These are phyloP conservation scores for Oryzias javanicus DNA, from an alignment of 2,113 vertebrate species.

Conservation along the genomic window DNA sequence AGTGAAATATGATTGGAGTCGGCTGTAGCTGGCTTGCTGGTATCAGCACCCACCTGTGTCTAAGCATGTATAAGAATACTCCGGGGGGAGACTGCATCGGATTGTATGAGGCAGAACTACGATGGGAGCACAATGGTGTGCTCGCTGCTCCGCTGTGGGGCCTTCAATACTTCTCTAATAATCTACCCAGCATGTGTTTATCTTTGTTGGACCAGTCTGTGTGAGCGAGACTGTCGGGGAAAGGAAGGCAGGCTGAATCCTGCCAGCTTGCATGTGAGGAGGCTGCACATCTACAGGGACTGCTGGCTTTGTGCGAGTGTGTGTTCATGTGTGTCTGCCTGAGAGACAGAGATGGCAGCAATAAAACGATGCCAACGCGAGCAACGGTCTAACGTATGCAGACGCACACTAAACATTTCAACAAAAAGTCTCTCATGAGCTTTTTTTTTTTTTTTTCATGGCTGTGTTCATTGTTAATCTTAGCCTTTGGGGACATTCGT, in stretches of 20 bases:
- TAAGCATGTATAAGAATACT: slow-evolving; percentile 63
- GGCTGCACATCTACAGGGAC: slow-evolving; percentile 67
- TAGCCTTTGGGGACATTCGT: slow-evolving; percentile 77
- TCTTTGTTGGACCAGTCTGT: slow-evolving; percentile 76
- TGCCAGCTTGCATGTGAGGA: slow-evolving; percentile 67
- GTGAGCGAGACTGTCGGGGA: slow-evolving; percentile 62
- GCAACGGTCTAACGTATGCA: slow-evolving; percentile 59
- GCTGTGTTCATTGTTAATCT: slow-evolving; percentile 77
- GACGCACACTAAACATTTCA: slow-evolving; percentile 50
- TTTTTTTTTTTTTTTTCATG: slow-evolving; percentile 76
- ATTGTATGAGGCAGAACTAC: slow-evolving; percentile 54
- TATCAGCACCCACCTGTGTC: slow-evolving; percentile 71
- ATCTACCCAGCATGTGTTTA: slow-evolving; percentile 78
- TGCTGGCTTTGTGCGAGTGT: slow-evolving; percentile 53
- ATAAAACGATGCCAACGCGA: slow-evolving; percentile 59
- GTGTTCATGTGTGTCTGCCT: slow-evolving; percentile 26
- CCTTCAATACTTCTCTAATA: slow-evolving; percentile 71
- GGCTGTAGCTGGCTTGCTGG: slow-evolving; percentile 47
- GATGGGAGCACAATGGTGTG: slow-evolving; percentile 59
- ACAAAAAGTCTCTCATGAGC: slow-evolving; percentile 61
- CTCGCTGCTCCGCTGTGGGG: slow-evolving; percentile 60
- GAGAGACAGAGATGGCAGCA: slow-evolving; percentile 60
- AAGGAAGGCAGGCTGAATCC: slow-evolving; percentile 58
- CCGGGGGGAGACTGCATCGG: slow-evolving; percentile 53
- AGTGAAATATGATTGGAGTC: slow-evolving; percentile 59